Evolutionary conservation across 2,797 vertebrate genomes (phyloP).

Genomic region (Poecilia velifera): DNA sequence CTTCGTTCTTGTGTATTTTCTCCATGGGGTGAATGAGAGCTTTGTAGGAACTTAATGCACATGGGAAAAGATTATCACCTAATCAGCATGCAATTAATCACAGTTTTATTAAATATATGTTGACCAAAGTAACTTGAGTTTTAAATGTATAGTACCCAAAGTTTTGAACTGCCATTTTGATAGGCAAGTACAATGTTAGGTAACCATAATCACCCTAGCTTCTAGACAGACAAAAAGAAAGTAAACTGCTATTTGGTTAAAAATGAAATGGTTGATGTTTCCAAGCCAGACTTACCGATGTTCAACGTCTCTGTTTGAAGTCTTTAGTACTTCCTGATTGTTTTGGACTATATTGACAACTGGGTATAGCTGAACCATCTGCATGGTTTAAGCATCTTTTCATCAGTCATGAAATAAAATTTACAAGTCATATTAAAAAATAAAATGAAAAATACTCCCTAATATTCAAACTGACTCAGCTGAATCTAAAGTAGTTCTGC

Average conservation of each 20-base stretch:
- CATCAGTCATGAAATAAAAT: no score
- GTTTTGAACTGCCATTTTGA: neutral
- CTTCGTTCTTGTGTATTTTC: neutral
- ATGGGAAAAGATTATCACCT: neutral
- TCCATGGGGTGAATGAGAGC: conserved; percentile 10
- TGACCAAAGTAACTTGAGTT: neutral
- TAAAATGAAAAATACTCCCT: no score
- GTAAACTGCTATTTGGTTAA: neutral
- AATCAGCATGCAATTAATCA: neutral
- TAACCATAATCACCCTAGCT: neutral
- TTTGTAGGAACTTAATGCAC: neutral
- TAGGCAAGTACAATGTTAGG: neutral
- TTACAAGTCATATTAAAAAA: no score
- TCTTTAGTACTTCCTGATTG: neutral
- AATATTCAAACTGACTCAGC: no score
- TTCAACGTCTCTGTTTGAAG: neutral
- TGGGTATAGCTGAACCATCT: neutral
- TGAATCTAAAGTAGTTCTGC: no score
- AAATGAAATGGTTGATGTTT: neutral
- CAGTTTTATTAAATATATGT: neutral
- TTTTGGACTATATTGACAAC: neutral
- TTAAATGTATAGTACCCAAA: no score
- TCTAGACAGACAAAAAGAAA: no score
- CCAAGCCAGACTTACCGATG: neutral
- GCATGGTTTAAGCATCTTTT: no score